Base-by-base conservation (phyloP, 2,888 invertebrate genomes). In the Gymnoscelis rufifasciata region DNA sequence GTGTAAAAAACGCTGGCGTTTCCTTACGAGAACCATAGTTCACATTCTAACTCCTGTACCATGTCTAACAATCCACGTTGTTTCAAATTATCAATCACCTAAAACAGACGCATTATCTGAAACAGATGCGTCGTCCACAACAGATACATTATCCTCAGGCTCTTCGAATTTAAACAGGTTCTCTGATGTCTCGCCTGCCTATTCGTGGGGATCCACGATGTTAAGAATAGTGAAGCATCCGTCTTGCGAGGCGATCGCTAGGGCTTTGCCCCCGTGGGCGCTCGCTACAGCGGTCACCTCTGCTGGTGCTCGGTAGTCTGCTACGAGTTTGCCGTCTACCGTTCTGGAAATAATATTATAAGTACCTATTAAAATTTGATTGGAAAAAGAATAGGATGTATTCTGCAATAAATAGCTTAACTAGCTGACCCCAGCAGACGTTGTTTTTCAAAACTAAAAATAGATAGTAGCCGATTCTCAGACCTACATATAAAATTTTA, bases 161-260 rank as follows among this genome's bases (percentile, higher is more conserved):
- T 27, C 29, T 15, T 39, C 23, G 12, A 43, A 40, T 11, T 12
- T 40, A 1, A 33, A 39, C 23, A 6, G 38, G 7, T n/a, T 47
- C 23, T 39, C 19, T 8, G 33, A 43, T 33, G 36, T 12, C 43
- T 24, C 13, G 47, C 28, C 27, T 35, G n/a, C 7, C 44, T 75
- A 83, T 46, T 78, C 82, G 37, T 86, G 56, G 1, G 88, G 89
- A 47, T 89, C 89, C 1, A 90, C 84, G 51, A 91, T 90, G 10
- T 95, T 94, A 45, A 98, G 87, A n/a, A 97, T 94, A 0, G 97
- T 96, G 43, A 98, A 91, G 70, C 97, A 97, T 3, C 98, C 98
- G 69, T 98, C 98, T 1, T 97, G 94, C 0, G 97, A 97, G 0
- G 97, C 97, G 39, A 98, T 88, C 0, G 97, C 95, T 26, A 97